Evolutionary conservation across 2,888 invertebrate species (phyloP), one percentile per base, ranked within the genome.

Genomic region (Andrena trimmerana): DNA sequence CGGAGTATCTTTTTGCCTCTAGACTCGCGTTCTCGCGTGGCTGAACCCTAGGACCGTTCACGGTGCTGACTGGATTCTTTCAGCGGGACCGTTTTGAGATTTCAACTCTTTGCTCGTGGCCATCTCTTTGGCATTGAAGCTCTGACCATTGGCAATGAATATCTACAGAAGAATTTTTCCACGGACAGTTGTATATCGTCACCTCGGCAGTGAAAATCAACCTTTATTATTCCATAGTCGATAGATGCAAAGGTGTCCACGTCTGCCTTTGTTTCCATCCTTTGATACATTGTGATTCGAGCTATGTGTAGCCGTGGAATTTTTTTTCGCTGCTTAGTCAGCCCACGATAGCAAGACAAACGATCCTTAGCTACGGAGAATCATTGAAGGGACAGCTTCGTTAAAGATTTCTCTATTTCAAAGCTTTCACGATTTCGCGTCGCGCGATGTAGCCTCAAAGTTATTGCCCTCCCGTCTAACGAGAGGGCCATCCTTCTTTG

Each of bases 1-100:
- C 62, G 67, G 50, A 59, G 62, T 8, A 20, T 59, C 68, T 72
- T 73, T 72, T 78, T 78, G 54, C 27, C 54, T 24, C 13, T 57
- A 57, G 57, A 57, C 57, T 24, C n/a, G 16, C 62, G 48, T 52
- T 42, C 33, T 68, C 71, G 69, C 69, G 52, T 29, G 65, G 60
- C 59, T 66, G 57, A 7, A 27, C 24, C 57, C 24, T 27, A 27
- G 24, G 24, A 20, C 20, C 27, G 57, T 57, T 20, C 52, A 20
- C 52, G 20, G 20, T n/a, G 7, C 52, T 27, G 20, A 8, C 57
- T 24, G 57, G 57, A 57, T 57, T 57, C 57, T 27, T 57, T 57
- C 24, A 24, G 5, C 24, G 24, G 4, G 27, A 57, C 57, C 27
- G 57, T 57, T 57, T 57, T 57, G 57, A 27, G 57, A 27, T 27